Evolutionary conservation across 2,797 vertebrate genomes (phyloP).

Genomic region (Botia almorhae): DNA sequence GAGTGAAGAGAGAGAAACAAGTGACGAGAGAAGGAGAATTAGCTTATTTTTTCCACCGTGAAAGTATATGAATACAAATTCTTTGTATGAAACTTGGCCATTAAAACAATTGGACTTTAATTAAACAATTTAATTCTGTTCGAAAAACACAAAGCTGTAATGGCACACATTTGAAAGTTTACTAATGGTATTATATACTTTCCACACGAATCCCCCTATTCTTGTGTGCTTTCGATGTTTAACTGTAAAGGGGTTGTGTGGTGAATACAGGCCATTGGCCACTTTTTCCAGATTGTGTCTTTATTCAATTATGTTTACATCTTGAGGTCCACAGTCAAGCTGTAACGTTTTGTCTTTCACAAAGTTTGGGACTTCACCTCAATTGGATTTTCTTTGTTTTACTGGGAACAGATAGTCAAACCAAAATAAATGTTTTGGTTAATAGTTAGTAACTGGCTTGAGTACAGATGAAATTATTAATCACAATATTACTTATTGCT

Average conservation of each 20-base stretch:
- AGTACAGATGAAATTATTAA: not conserved
- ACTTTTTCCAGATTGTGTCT: conserved; percentile 52
- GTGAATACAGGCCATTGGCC: conserved; percentile 7
- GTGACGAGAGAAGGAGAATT: not conserved
- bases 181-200: conserved; percentile 33
- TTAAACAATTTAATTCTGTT: conserved; percentile 5
- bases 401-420: conserved; percentile 16
- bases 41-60: not conserved
- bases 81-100: conserved; percentile 8
- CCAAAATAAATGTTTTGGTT: conserved; percentile 14
- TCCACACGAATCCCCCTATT: not conserved
- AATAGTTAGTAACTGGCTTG: not conserved
- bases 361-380: conserved; percentile 38
- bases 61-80: conserved; percentile 13
- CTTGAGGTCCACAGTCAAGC: conserved; percentile 33
- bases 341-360: conserved; percentile 43
- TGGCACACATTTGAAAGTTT: conserved; percentile 18
- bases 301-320: conserved; percentile 52
- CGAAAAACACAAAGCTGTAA: conserved; percentile 5
- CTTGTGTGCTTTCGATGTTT: conserved; percentile 29
- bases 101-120: conserved; percentile 38
- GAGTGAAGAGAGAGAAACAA: conserved; percentile 6
- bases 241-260: conserved; percentile 26
- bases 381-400: conserved; percentile 47
- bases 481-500: not conserved